phyloP scores from a whole-genome alignment of 2,113 vertebrate species.

The Urocynchramus pylzowi region DNA sequence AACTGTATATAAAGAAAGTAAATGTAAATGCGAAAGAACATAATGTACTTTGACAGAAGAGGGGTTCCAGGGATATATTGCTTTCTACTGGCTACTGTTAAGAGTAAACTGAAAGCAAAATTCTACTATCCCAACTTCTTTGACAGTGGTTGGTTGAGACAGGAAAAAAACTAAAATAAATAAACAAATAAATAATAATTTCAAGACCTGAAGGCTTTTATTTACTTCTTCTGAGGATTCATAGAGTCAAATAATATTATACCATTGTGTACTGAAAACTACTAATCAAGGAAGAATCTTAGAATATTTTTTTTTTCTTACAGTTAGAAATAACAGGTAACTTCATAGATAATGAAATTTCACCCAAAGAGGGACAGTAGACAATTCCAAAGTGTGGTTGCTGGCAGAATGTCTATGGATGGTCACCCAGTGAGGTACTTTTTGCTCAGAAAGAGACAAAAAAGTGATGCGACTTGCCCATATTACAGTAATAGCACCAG shows the following conservation, averaged over 20 bases:
- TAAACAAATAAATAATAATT: background rate
- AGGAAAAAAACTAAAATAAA: background rate
- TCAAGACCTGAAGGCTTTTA: background rate
- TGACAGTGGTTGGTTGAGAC: background rate
- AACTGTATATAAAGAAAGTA: background rate
- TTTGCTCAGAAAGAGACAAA: background rate
- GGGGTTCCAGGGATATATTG: background rate
- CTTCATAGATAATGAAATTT: background rate
- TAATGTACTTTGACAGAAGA: background rate
- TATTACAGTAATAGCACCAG: background rate
- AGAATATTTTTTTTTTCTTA: background rate
- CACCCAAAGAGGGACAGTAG: background rate
- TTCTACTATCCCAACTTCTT: background rate
- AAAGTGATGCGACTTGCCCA: background rate
- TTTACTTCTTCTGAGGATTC: background rate
- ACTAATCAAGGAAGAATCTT: background rate
- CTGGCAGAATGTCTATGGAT: background rate
- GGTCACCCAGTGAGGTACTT: background rate
- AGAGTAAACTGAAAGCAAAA: background rate
- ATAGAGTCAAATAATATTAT: background rate
- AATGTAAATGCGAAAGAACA: background rate
- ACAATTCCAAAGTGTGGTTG: background rate
- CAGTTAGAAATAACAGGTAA: background rate
- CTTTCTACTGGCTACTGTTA: background rate
- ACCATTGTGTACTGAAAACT: background rate